phyloP scores from a whole-genome alignment of 2,113 vertebrate genomes.

The Pipra filicauda region DNA sequence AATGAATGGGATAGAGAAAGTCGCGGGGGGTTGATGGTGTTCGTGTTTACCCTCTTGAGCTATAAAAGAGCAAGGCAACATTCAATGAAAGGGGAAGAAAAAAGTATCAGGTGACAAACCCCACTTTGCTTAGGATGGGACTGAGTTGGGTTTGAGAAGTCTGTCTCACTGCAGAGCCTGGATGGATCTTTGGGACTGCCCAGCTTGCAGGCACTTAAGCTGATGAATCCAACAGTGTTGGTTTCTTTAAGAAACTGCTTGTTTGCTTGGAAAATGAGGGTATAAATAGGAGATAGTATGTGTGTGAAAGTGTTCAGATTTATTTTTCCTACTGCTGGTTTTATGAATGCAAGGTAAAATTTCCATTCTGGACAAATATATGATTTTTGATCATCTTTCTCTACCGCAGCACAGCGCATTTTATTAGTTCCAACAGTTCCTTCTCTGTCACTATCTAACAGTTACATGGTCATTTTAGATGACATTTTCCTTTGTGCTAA shows the following conservation, averaged over 20 bases:
- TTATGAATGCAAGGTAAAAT: neutral
- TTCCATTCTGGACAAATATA: neutral
- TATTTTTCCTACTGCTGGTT: neutral
- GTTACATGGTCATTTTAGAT: neutral
- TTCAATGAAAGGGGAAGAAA: conserved; percentile 38
- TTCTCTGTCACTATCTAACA: neutral
- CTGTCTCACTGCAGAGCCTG: neutral
- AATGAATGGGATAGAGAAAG: conserved; percentile 62
- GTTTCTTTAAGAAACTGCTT: neutral
- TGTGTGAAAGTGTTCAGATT: neutral
- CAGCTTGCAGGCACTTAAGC: neutral
- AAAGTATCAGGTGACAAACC: conserved; percentile 9
- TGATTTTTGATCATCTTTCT: neutral
- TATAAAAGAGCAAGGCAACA: conserved; percentile 13
- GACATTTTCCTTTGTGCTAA: neutral
- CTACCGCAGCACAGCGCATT: neutral
- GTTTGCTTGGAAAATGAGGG: neutral
- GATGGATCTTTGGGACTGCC: neutral
- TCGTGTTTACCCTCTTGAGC: conserved; percentile 34
- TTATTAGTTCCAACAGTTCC: neutral
- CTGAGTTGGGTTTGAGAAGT: neutral
- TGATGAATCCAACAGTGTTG: neutral
- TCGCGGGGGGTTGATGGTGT: neutral
- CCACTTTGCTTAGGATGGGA: neutral
- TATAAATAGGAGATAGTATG: neutral